A percentile compares a stretch with the other conserved stretches of the same genome.
phyloP scores from a whole-genome alignment of 2,113 vertebrate genomes.

The Chionodraco myersi region DNA sequence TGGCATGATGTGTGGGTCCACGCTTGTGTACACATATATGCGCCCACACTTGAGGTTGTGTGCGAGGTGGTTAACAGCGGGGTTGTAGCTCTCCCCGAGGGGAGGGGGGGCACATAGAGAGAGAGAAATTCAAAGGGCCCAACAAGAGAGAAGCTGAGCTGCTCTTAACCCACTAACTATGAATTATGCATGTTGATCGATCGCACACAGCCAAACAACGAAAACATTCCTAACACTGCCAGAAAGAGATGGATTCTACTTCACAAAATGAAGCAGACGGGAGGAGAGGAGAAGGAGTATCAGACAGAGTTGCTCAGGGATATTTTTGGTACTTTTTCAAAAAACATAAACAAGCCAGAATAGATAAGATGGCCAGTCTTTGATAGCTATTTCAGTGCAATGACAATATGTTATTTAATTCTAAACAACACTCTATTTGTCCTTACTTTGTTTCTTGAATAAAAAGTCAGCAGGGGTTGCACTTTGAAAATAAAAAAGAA shows the following conservation, averaged over 20 bases:
- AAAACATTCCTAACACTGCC: constrained; percentile 70
- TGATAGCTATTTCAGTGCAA: constrained; percentile 16
- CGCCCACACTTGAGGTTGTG: constrained; percentile 40
- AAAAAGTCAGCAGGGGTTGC: too few species aligned
- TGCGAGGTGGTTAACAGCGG: constrained; percentile 58
- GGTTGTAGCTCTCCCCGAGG: constrained; percentile 47
- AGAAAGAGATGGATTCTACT: constrained; percentile 72
- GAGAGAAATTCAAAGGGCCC: constrained; percentile 66
- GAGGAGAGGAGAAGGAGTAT: constrained; percentile 12
- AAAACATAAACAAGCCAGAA: constrained; percentile 43
- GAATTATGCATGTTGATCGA: constrained; percentile 81
- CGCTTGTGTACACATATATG: constrained; percentile 3
- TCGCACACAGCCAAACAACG: constrained; percentile 65
- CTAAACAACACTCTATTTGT: neutral
- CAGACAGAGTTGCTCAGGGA: neutral
- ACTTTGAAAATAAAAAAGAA: too few species aligned
- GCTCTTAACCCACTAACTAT: constrained; percentile 75
- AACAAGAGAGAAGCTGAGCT: constrained; percentile 56
- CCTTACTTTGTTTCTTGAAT: neutral
- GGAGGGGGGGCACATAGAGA: constrained; percentile 38
- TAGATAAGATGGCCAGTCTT: neutral
- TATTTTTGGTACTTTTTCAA: too few species aligned
- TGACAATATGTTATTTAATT: neutral
- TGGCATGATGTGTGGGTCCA: constrained; percentile 8
- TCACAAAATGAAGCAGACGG: constrained; percentile 43